These are phyloP conservation scores for Shargacucullia verbasci DNA, from an alignment of 2,888 invertebrate genomes.

Conservation along the genomic window DNA sequence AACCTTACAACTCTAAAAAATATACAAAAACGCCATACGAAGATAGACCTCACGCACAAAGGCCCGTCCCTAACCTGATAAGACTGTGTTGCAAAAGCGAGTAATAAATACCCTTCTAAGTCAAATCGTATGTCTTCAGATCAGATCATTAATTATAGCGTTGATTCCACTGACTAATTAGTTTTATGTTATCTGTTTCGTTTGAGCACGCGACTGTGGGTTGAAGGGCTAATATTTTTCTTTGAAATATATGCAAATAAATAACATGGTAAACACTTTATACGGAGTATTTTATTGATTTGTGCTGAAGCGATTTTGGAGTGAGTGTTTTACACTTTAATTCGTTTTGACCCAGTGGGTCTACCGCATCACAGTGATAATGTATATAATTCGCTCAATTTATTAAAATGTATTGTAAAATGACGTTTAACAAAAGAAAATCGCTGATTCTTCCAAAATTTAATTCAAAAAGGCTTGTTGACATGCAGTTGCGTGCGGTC, in stretches of 20 bases:
- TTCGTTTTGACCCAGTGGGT: no score
- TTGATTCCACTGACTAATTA: conserved; percentile 55
- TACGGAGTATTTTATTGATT: no score
- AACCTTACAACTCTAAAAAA: neutral
- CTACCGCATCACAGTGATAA: no score
- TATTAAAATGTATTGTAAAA: no score
- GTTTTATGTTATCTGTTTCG: conserved; percentile 37
- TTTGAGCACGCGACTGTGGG: conserved; percentile 21
- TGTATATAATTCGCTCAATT: no score
- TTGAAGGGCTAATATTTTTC: conserved; percentile 14
- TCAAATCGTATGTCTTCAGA: conserved; percentile 47
- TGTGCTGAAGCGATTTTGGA: no score
- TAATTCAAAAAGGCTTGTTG: no score
- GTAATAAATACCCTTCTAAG: conserved; percentile 51
- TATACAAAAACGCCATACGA: neutral
- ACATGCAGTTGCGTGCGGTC: no score
- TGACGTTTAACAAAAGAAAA: no score
- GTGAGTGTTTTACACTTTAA: no score
- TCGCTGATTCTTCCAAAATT: no score
- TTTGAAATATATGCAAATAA: conserved; percentile 1
- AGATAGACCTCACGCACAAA: conserved; percentile 2
- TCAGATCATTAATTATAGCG: conserved; percentile 50
- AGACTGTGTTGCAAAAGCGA: conserved; percentile 25
- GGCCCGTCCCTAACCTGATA: conserved; percentile 31
- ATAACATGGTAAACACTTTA: no score